Conservation (phyloP, 2,797 vertebrate genomes). For the Adelosebastes latens region DNA sequence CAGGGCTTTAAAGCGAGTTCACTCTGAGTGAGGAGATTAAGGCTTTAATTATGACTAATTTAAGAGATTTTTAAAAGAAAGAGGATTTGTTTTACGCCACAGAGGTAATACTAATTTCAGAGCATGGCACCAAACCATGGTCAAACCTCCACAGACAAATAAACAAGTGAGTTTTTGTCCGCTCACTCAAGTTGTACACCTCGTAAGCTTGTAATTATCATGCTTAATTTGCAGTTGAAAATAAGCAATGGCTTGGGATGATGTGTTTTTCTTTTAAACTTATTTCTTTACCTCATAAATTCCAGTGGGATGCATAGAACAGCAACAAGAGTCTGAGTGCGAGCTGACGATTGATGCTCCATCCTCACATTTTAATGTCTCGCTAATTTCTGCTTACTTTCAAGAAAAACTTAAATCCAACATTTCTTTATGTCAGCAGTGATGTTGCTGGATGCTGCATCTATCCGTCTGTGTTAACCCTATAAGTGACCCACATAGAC, state of each 20-base stretch:
- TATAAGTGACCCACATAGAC: no score
- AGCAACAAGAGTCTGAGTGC: not conserved
- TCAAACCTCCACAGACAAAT: slow-evolving; percentile 39
- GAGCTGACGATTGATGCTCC: not conserved
- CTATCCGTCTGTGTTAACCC: not conserved
- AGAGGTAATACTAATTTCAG: slow-evolving; percentile 23
- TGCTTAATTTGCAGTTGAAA: slow-evolving; percentile 65
- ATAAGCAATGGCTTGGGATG: slow-evolving; percentile 48
- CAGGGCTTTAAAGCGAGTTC: slow-evolving; percentile 13
- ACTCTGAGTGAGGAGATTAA: slow-evolving; percentile 19
- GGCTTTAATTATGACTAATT: slow-evolving; percentile 56
- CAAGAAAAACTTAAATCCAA: not conserved
- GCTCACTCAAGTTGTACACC: slow-evolving; percentile 26
- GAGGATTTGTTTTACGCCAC: slow-evolving; percentile 45
- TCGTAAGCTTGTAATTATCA: slow-evolving; percentile 56
- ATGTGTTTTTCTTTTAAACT: slow-evolving; percentile 36
- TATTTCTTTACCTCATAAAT: slow-evolving; percentile 10
- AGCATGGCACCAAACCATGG: slow-evolving; percentile 35
- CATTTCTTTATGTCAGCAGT: not conserved
- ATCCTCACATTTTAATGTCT: not conserved
- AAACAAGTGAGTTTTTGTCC: slow-evolving; percentile 45
- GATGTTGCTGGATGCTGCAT: not conserved
- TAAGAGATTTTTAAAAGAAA: slow-evolving; percentile 25
- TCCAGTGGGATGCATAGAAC: not conserved
- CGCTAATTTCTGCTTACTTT: slow-evolving; percentile 29